Evolutionary conservation across 2,888 invertebrate species (phyloP).

Genomic region (Zeuzera pyrina): DNA sequence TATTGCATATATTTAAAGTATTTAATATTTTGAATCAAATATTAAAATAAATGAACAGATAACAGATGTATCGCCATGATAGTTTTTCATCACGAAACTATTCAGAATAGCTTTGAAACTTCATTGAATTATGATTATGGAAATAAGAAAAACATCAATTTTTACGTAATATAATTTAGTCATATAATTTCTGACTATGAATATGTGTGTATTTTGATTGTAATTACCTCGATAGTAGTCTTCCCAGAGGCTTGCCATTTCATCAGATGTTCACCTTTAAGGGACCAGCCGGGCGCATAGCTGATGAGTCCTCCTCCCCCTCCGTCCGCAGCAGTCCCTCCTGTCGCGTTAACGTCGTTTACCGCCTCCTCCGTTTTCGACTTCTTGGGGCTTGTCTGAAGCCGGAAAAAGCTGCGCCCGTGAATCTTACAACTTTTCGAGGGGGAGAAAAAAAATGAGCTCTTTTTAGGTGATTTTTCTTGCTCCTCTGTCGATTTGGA

Average conservation of each 20-base stretch:
- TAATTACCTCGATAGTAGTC: conserved; percentile 70
- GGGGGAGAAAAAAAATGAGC: conserved; percentile 68
- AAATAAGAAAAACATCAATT: too few species aligned
- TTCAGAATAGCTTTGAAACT: too few species aligned
- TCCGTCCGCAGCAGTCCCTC: conserved; percentile 21
- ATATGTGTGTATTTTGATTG: too few species aligned
- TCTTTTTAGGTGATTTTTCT: conserved; percentile 67
- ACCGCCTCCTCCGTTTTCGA: conserved; percentile 45
- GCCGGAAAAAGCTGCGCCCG: conserved; percentile 66
- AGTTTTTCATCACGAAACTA: too few species aligned
- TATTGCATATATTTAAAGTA: too few species aligned
- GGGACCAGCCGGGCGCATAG: conserved; percentile 75
- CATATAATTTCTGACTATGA: too few species aligned
- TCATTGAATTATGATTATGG: too few species aligned
- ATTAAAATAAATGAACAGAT: too few species aligned
- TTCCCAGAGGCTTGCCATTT: conserved; percentile 76
- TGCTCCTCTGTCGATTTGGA: conserved; percentile 52
- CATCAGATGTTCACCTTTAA: conserved; percentile 75
- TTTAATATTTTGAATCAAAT: too few species aligned
- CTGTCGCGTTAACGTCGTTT: conserved; percentile 25
- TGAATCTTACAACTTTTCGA: conserved; percentile 67
- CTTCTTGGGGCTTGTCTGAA: conserved; percentile 67
- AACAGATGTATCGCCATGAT: too few species aligned
- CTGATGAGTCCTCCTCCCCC: conserved; percentile 65
- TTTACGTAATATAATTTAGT: too few species aligned